These are phyloP conservation scores for Potorous gilbertii DNA, from an alignment of 2,797 vertebrate species.

Conservation along the genomic window DNA sequence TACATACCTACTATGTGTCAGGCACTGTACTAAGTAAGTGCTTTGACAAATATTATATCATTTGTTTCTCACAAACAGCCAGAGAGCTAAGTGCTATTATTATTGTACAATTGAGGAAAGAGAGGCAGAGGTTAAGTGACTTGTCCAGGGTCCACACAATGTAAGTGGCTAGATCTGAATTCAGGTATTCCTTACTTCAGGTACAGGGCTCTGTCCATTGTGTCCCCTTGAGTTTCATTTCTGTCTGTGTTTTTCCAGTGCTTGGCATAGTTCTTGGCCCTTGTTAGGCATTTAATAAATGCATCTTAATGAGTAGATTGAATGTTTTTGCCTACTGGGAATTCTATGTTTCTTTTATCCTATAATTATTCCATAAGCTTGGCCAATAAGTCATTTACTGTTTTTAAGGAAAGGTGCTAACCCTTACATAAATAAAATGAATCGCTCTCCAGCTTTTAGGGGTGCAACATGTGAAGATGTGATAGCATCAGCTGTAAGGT, in stretches of 20 bases:
- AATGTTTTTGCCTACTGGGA: too few species aligned
- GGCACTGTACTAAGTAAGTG: neutral
- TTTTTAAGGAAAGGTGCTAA: conserved; percentile 67
- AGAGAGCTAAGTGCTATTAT: neutral
- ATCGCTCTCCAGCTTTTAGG: conserved; percentile 18
- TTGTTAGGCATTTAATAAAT: neutral
- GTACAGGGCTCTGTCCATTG: neutral
- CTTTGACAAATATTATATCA: neutral
- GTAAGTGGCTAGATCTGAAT: neutral
- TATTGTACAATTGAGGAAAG: neutral
- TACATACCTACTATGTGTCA: neutral
- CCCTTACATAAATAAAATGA: conserved; percentile 58
- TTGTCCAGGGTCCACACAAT: neutral
- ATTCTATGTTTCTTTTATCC: neutral
- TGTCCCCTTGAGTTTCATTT: neutral
- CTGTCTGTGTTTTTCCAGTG: neutral
- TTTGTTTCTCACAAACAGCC: neutral
- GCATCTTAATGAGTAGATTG: neutral
- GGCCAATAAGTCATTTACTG: neutral
- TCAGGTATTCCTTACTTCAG: neutral
- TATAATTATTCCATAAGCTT: neutral
- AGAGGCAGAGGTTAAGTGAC: neutral
- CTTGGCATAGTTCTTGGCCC: neutral
- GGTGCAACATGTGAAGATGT: neutral
- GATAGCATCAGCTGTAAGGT: neutral